phyloP scores from a whole-genome alignment of 2,888 invertebrate genomes.

The Ptychoptera contaminata region DNA sequence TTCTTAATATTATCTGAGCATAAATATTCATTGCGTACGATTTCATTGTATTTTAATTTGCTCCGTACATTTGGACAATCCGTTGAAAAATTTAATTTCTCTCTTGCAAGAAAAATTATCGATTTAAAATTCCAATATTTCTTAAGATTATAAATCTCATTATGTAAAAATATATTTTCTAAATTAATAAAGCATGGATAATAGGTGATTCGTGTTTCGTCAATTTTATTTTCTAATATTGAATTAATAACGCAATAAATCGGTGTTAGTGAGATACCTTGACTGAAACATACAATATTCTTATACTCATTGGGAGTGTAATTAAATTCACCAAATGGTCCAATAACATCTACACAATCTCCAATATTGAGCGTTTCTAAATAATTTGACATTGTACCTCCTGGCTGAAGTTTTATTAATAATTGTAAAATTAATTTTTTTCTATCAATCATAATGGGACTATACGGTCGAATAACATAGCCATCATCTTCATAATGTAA shows the following conservation, averaged over 20 bases:
- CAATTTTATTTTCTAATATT: slow-evolving; percentile 48
- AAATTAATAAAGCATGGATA: slow-evolving; percentile 43
- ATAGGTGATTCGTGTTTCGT: slow-evolving; percentile 45
- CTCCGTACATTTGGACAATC: too few species aligned
- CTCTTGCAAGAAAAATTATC: neutral
- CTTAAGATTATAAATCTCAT: slow-evolving; percentile 40
- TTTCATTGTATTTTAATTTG: slow-evolving; percentile 8
- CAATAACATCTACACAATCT: slow-evolving; percentile 46
- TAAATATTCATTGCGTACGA: neutral
- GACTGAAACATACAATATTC: slow-evolving; percentile 38
- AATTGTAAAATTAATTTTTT: slow-evolving; percentile 35
- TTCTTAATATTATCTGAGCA: neutral
- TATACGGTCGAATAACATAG: slow-evolving; percentile 23
- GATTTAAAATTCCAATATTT: slow-evolving; percentile 63
- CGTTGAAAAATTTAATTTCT: too few species aligned
- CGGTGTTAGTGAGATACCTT: slow-evolving; percentile 64
- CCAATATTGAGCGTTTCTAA: slow-evolving; percentile 33
- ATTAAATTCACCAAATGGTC: slow-evolving; percentile 50
- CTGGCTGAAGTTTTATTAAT: slow-evolving; percentile 41
- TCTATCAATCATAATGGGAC: slow-evolving; percentile 23
- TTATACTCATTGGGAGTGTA: slow-evolving; percentile 31
- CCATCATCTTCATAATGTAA: neutral
- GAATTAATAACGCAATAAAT: slow-evolving; percentile 44
- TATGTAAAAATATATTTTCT: slow-evolving; percentile 42
- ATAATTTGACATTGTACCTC: slow-evolving; percentile 41